Conservation (phyloP, 1,140 invertebrate species). For the Drosophila orena region DNA sequence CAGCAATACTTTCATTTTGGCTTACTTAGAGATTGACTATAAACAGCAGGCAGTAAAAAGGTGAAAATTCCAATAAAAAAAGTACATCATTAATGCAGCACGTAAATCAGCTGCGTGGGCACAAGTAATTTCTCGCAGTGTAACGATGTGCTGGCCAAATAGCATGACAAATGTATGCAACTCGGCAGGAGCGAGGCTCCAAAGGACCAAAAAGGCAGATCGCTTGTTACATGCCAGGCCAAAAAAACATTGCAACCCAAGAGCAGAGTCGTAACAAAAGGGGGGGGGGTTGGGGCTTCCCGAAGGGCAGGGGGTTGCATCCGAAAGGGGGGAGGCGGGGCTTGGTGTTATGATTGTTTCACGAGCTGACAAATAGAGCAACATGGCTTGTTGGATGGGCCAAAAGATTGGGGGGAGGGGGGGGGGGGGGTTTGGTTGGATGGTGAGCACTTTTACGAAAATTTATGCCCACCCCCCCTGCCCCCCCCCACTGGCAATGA, state of each 20-base stretch:
- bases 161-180: conserved; percentile 77
- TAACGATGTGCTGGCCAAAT: conserved; percentile 48
- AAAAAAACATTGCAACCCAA: conserved; percentile 21
- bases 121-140: background rate
- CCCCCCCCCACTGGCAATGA: conserved; percentile 11
- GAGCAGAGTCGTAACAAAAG: conserved; percentile 13
- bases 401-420: too few relatives aligned
- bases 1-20: too few relatives aligned
- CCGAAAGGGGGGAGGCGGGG: background rate
- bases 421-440: background rate
- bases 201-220: conserved; percentile 1
- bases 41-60: too few relatives aligned
- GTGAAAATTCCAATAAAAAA: too few relatives aligned
- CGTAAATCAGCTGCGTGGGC: too few relatives aligned
- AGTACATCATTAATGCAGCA: too few relatives aligned
- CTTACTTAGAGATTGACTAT: too few relatives aligned
- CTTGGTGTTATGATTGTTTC: conserved; percentile 78
- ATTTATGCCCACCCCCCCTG: conserved; percentile 32
- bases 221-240: conserved; percentile 51
- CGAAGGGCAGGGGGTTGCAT: background rate
- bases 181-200: conserved; percentile 15
- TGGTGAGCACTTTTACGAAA: background rate
- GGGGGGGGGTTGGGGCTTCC: background rate
- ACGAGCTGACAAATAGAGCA: conserved; percentile 77
- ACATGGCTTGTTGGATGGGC: background rate